These are phyloP conservation scores for Cairina moschata DNA, from an alignment of 2,113 vertebrate genomes.

Conservation along the genomic window DNA sequence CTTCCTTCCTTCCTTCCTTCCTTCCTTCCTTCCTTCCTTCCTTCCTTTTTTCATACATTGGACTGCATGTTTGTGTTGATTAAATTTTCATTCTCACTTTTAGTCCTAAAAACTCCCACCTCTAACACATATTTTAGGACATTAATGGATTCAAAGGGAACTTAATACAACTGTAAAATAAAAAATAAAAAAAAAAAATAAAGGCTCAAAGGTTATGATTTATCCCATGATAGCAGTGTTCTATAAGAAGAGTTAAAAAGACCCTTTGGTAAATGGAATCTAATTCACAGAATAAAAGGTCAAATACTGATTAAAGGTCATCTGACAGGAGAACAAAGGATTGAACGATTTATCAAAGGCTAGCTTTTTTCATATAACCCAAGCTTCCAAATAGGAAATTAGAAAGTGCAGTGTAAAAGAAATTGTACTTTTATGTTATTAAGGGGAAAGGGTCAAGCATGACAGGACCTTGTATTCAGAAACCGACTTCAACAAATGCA, in stretches of 20 bases:
- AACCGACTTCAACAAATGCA: neutral
- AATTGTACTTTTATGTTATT: constrained; percentile 1
- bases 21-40: too few relatives aligned
- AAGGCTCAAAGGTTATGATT: neutral
- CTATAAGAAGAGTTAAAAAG: neutral
- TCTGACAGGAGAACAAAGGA: neutral
- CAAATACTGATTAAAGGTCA: constrained; percentile 20
- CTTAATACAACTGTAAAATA: neutral
- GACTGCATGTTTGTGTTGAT: neutral
- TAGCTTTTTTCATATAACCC: neutral
- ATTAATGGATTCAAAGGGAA: neutral
- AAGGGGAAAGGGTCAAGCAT: constrained; percentile 29
- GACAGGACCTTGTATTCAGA: constrained; percentile 22
- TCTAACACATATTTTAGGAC: neutral
- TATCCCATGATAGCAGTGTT: neutral
- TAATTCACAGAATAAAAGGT: neutral
- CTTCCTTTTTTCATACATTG: too few relatives aligned
- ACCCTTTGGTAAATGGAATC: neutral
- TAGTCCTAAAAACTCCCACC: neutral
- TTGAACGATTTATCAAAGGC: constrained; percentile 8
- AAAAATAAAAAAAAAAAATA: neutral
- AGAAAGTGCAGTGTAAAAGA: neutral
- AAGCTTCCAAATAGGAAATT: constrained; percentile 9
- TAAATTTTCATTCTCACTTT: neutral
- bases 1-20: too few relatives aligned